Base-by-base conservation (phyloP, 2,113 vertebrate species). In the Lophotis ruficrista region DNA sequence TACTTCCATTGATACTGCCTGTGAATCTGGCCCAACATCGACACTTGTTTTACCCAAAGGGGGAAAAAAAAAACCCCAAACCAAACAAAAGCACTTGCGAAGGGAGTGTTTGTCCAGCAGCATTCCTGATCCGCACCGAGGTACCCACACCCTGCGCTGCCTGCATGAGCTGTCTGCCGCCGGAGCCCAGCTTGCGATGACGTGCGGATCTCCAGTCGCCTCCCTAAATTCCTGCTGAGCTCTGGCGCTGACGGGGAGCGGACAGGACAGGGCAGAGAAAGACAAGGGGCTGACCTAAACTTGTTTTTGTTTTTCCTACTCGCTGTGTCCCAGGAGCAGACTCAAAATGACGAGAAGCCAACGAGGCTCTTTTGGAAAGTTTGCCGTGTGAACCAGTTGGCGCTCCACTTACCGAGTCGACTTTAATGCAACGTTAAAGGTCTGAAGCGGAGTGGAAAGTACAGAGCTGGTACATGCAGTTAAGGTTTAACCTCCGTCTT, bases 41-140 rank as follows among this genome's bases (percentile, higher is more conserved):
- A 33, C 43, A 4, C 69, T 89, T 57, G 43, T 72, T 91, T 96
- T 78, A 78, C 61, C 61, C 61, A 68, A 82, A 72, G 78, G 38
- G 28, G 43, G 19, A 4, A 4, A 11, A 50, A 37, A 20, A 56
- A 19, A 19, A 35, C 51, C 47, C 30, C 60, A 60, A 89, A 51
- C 41, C 38, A 75, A 91, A 95, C 66, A 91, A 76, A 93, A 95
- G 87, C 37, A 6, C 71, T 90, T 80, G 20, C 87, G 61, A 65
- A 96, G 96, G 97, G 96, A 97, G 96, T 97, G 96, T 97, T 98
- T 97, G 96, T 97, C 94, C 97, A 93, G 92, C 96, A 93, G 90
- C 97, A 97, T 97, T 97, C 96, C 97, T 97, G 94, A 79, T 94
- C 86, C 75, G 81, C 93, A 86, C 45, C 0, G 7, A 84, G 69